Evolutionary conservation across 2,113 vertebrate genomes (phyloP).

Genomic region (Poecilia latipinna): DNA sequence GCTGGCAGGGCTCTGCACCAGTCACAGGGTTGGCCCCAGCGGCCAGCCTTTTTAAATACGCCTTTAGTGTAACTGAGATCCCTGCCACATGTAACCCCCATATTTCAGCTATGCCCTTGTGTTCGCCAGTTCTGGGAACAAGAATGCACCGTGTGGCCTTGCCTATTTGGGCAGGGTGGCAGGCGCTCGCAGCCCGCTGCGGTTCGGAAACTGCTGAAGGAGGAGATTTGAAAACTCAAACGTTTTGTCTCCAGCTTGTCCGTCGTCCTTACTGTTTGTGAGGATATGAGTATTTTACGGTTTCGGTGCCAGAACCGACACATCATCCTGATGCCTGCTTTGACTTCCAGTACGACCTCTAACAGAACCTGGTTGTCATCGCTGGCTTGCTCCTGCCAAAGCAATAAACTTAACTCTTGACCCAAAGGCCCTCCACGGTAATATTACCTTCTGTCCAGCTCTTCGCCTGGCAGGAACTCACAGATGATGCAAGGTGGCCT

Average conservation of each 20-base stretch:
- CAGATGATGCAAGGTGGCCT: slow-evolving; percentile 63
- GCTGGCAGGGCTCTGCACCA: slow-evolving; percentile 68
- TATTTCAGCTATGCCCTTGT: slow-evolving; percentile 77
- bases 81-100: slow-evolving; percentile 70
- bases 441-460: slow-evolving; percentile 62
- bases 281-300: background rate
- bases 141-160: slow-evolving; percentile 71
- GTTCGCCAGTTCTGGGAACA: slow-evolving; percentile 69
- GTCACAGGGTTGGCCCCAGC: slow-evolving; percentile 77
- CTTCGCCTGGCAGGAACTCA: slow-evolving; percentile 53
- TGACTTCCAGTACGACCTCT: slow-evolving; percentile 69
- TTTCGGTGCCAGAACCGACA: slow-evolving; percentile 32
- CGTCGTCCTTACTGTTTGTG: background rate
- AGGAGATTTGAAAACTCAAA: slow-evolving; percentile 50
- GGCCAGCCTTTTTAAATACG: slow-evolving; percentile 77
- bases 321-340: slow-evolving; percentile 21
- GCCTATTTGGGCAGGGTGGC: slow-evolving; percentile 67
- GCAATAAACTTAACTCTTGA: slow-evolving; percentile 79
- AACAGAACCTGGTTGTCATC: slow-evolving; percentile 67
- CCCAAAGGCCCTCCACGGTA: slow-evolving; percentile 70
- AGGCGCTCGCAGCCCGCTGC: slow-evolving; percentile 50
- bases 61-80: slow-evolving; percentile 81
- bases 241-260: slow-evolving; percentile 3
- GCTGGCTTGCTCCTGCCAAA: slow-evolving; percentile 64
- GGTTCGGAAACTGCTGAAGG: slow-evolving; percentile 67